Base-by-base conservation (phyloP, 2,797 vertebrate species). In the Geotrypetes seraphini region DNA sequence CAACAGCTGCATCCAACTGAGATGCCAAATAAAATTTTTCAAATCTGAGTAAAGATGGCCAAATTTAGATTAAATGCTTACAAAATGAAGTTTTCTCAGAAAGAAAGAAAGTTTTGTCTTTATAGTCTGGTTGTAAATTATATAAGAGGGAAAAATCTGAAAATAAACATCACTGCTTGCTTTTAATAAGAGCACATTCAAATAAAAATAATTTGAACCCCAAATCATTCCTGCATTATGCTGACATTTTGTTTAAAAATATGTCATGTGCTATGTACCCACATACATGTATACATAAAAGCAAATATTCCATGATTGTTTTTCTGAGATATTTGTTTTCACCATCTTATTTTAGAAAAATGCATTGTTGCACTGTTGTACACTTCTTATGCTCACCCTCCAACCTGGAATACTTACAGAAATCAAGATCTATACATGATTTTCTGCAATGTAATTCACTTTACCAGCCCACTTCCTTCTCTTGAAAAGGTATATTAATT, bases 401-500 rank as follows among this genome's bases (percentile, higher is more conserved):
- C 66, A 70, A 40, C 33, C 35, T 51, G 60, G 60, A 73, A 69
- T 66, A 69, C 34, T 64, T 69, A 64, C 31, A 78, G 60, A 70
- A 73, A 56, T 63, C 58, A 64, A 61, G 55, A 67, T 58, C 43
- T 52, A 71, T 70, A 67, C 57, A 69, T 62, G 46, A 69, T 73
- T 73, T 75, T 57, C 66, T 68, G 66, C 57, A 79, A 67, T 73
- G 67, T 72, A 69, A 74, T 73, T 60, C 72, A 78, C 66, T 69
- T 66, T 56, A 75, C 66, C 69, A 78, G 75, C 76, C 72, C 70
- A 66, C 52, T 73, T 78, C 70, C 65, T 51, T 51, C 80, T 79
- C 71, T 74, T 79, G 70, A 79, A 18, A 79, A 79, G 73, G 69
- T 59, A 69, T 79, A 78, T 75, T 80, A 76, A 80, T 68, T 53